Base-by-base conservation (phyloP, 2,113 vertebrate genomes). In the Mus pahari region DNA sequence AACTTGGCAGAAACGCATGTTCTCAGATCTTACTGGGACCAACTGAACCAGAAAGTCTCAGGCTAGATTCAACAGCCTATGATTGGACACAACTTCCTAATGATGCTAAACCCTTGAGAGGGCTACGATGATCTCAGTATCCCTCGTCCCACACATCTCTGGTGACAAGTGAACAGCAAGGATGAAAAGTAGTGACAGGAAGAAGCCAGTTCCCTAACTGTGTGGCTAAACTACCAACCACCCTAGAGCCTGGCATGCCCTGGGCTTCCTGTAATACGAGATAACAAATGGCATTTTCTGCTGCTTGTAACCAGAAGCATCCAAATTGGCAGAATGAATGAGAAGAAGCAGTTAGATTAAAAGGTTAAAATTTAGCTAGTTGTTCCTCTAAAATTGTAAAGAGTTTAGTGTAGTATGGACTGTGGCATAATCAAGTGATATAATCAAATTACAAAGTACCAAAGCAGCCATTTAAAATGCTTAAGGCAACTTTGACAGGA, bases 271-370 rank as follows among this genome's bases (percentile, higher is more conserved):
- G 89, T 89, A 89, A 39, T 78, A 19, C 14, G 39, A 89, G 60
- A 53, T 42, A 81, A 64, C 50, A 71, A 74, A 36, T 77, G 24
- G 64, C 66, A 50, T 62, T 87, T 95, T 93, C 87, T 90, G 48
- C 89, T 81, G 70, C 75, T 90, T 95, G 64, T 53, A 92, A 92
- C 42, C 84, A 62, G 90, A 87, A 93, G 58, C 68, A 87, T 45
- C 39, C 31, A 89, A 16, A 81, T 0, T 86, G 24, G 71, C 70
- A 86, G 75, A 75, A 75, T 83, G 83, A 91, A 22, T 90, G 79
- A 81, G n/a, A 53, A 83, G 74, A 90, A 83, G 58, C 42, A 17
- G 87, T 86, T 64, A 71, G 82, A 64, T 77, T 73, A 94, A 50
- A 58, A 82, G 24, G 33, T 92, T 91, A 91, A 92, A 77, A 45